phyloP scores from a whole-genome alignment of 1,140 invertebrate genomes.

The Leptoteleia sp. region DNA sequence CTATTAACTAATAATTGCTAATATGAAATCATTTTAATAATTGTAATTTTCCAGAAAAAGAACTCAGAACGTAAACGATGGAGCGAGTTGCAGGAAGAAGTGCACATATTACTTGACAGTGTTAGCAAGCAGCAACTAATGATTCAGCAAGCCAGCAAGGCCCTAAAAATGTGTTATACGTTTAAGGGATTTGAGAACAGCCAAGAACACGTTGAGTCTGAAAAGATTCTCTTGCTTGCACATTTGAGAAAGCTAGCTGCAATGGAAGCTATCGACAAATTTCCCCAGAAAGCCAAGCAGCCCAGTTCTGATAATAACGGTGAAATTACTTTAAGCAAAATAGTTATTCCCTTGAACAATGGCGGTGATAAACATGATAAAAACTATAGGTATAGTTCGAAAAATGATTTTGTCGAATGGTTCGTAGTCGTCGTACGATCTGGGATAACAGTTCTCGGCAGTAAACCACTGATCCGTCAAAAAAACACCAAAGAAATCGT shows the following conservation, averaged over 20 bases:
- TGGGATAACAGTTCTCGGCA: conserved; percentile 37
- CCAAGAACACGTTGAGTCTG: conserved; percentile 57
- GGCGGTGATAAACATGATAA: conserved; percentile 4
- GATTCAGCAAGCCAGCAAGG: conserved; percentile 61
- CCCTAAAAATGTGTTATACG: conserved; percentile 53
- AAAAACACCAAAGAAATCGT: conserved; percentile 26
- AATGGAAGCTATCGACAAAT: conserved; percentile 35
- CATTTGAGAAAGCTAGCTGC: conserved; percentile 42
- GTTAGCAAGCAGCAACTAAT: conserved; percentile 39
- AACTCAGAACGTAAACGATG: neutral
- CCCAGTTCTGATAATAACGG: conserved; percentile 9
- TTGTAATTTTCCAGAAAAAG: conserved; percentile 22
- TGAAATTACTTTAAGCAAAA: conserved; percentile 34
- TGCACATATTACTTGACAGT: conserved; percentile 42
- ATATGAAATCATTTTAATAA: conserved; percentile 1
- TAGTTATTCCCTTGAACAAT: conserved; percentile 30
- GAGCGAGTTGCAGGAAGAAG: conserved; percentile 27
- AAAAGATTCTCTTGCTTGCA: conserved; percentile 51
- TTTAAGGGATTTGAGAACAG: conserved; percentile 57
- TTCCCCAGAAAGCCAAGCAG: neutral
- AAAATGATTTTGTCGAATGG: conserved; percentile 37
- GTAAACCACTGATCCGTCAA: conserved; percentile 23
- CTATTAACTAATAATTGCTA: neutral
- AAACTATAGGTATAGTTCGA: neutral
- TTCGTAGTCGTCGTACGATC: conserved; percentile 33